Base-by-base conservation (phyloP, 2,113 vertebrate species). In the Fregetta grallaria region DNA sequence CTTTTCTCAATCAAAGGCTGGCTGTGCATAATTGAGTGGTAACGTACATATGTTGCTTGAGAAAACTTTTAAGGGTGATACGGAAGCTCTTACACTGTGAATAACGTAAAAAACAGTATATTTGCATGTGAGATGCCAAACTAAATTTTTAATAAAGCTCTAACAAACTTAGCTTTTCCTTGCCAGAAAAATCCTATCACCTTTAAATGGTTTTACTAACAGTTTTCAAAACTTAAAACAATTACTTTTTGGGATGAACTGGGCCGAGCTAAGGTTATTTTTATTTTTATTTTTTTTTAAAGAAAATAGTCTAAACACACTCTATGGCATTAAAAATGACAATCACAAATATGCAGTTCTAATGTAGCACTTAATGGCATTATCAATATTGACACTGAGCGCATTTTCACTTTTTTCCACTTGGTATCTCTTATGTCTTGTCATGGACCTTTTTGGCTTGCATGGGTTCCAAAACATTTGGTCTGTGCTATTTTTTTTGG, bases 1-100 rank as follows among this genome's bases (percentile, higher is more conserved):
- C 97, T 98, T 97, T 98, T 98, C 98, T 98, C 98, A 98, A 98
- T 98, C 98, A 98, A 98, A 98, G 97, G 98, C 98, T 99, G 98
- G 98, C 99, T 98, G 98, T 99, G 98, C 98, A 98, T 98, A 98
- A 98, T 98, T 98, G 98, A 98, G 98, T 98, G 98, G 98, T 98
- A 98, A 98, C 98, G 98, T 98, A 98, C 98, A 96, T 97, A 98
- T 98, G 98, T 98, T 98, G 98, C 98, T 98, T 98, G 98, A 98
- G 98, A 98, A 98, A 98, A 98, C 98, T 98, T 98, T 98, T 98
- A 98, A 98, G 98, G 98, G 98, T 98, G 98, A 98, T 98, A 98
- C 1, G 98, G 98, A 98, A 97, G 93, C 97, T 97, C 98, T 97
- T 98, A 96, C 93, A 97, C 91, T 96, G 96, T 98, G 95, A 98